Evolutionary conservation across 1,140 invertebrate genomes (phyloP), one percentile per base, ranked within the genome.

Genomic region (Trichoplusia ni): DNA sequence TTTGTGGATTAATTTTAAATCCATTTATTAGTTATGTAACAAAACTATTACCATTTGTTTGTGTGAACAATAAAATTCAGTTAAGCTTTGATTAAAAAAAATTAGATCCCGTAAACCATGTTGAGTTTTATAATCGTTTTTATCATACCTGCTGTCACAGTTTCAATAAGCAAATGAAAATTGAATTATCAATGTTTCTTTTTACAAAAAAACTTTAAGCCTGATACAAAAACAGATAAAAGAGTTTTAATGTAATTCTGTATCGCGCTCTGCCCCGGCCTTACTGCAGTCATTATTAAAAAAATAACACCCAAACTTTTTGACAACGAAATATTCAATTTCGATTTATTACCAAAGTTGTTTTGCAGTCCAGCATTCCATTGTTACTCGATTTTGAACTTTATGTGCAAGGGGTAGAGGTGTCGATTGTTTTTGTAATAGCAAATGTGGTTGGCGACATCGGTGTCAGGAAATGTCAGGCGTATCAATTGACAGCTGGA

Each of bases 401-500:
- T 27, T 54, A 38, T 25, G 2, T 9, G 0, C n/a, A 21, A 13
- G 35, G 14, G 7, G 29, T 42, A 58, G 31, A n/a, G 53, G 25
- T 42, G 19, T 2, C 25, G 4, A 29, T 29, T 11, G 14, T 29
- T 42, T 19, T 9, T 2, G 1, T n/a, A 23, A 19, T n/a, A 4
- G 37, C 14, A 44, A 58, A 44, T 40, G 2, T 31, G 25, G 13
- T 58, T 58, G 25, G 53, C 13, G 6, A 42, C 44, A n/a, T n/a
- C 23, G 23, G 53, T 58, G 53, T 58, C 53, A 42, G 53, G 53
- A 58, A 58, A 58, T 58, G 53, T 58, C 53, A 58, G 38, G 53
- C 38, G 53, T 58, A 58, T 58, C 37, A 58, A 58, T 58, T 58
- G 53, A 58, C 53, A 58, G 38, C 18, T 58, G n/a, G 53, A 42